A percentile compares a stretch with the other conserved stretches of the same genome.
phyloP scores from a whole-genome alignment of 2,797 vertebrate genomes.

The Callimico goeldii region DNA sequence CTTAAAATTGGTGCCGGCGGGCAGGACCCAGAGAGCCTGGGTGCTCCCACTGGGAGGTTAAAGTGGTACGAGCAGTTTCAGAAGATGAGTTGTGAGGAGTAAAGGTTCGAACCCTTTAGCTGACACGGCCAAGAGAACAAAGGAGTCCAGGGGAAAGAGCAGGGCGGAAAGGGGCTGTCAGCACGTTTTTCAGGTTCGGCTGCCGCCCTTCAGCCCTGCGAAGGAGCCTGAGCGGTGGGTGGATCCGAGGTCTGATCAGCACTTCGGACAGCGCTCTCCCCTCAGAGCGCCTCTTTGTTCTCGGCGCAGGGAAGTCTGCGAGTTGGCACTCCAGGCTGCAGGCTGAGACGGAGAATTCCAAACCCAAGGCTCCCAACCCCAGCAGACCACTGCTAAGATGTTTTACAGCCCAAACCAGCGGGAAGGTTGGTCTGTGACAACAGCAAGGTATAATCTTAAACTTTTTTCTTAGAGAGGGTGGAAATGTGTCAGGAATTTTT shows the following conservation, averaged over 20 bases:
- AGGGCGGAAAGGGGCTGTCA: background rate
- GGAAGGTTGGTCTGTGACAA: background rate
- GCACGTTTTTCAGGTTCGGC: background rate
- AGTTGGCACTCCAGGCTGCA: background rate
- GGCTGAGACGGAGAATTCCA: background rate
- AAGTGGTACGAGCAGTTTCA: background rate
- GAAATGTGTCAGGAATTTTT: background rate
- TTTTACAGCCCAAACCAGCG: too few relatives aligned
- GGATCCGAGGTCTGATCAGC: conserved; percentile 49
- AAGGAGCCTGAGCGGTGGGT: background rate
- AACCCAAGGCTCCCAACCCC: background rate
- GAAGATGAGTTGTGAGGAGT: background rate
- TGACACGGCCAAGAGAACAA: conserved; percentile 2
- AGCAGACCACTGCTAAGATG: background rate
- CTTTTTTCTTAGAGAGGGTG: background rate
- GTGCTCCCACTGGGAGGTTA: background rate
- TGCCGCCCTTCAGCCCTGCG: background rate
- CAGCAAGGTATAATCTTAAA: background rate
- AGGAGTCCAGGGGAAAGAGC: background rate
- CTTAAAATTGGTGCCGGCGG: background rate
- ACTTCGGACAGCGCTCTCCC: conserved; percentile 74
- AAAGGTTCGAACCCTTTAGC: background rate
- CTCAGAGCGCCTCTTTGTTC: background rate
- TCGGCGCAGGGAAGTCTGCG: background rate
- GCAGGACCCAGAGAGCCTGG: background rate